Evolutionary conservation across 2,888 invertebrate species (phyloP).

Genomic region (Drosophila fungiperda): DNA sequence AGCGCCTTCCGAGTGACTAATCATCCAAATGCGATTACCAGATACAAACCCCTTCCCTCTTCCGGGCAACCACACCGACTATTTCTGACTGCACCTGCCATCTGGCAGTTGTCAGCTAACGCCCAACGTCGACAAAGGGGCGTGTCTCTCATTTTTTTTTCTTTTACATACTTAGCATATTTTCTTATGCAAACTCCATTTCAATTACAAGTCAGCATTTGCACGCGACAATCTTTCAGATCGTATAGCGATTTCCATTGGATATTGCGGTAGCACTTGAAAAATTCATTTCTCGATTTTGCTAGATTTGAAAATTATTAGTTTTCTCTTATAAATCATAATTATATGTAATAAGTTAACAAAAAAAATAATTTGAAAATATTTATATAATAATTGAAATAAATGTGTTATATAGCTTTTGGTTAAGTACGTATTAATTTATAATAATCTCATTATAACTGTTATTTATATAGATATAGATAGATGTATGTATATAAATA

Average conservation of each 20-base stretch:
- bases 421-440: not conserved
- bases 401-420: not conserved
- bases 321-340: not conserved
- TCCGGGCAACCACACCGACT: not conserved
- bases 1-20: constrained; percentile 46
- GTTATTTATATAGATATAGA: too few species aligned
- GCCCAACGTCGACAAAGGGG: constrained; percentile 38
- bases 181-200: constrained; percentile 44
- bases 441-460: not conserved
- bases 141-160: constrained; percentile 31
- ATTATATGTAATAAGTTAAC: not conserved
- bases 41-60: not conserved
- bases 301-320: not conserved
- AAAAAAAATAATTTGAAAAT: not conserved
- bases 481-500: too few species aligned
- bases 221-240: constrained; percentile 56
- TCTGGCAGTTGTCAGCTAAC: constrained; percentile 48
- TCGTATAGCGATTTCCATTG: constrained; percentile 28
- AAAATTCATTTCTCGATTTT: not conserved
- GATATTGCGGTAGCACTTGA: constrained; percentile 10
- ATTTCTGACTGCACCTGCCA: constrained; percentile 57
- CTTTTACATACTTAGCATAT: constrained; percentile 62
- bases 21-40: constrained; percentile 35
- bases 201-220: constrained; percentile 64
- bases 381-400: not conserved